Conservation (phyloP, 2,888 invertebrate species). For the Temnothorax rugatulus region DNA sequence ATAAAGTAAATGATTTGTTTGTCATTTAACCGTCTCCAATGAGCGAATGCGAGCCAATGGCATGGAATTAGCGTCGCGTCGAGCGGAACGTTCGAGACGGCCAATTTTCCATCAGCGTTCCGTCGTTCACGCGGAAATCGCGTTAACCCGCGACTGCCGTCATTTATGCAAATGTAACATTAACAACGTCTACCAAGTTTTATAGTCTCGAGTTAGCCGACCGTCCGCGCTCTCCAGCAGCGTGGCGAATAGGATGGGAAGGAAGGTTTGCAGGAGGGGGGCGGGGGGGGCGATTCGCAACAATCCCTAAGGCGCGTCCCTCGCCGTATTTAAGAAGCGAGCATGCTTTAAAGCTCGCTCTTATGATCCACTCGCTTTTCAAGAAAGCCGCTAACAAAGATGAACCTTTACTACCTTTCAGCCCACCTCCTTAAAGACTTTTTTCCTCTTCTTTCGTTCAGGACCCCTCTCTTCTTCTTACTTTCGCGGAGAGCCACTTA, state of each 20-base stretch:
- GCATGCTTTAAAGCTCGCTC: conserved; percentile 73
- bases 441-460: conserved; percentile 23
- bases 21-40: background rate
- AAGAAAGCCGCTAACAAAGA: conserved; percentile 74
- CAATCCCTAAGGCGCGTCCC: conserved; percentile 28
- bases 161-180: conserved; percentile 77
- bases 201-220: conserved; percentile 68
- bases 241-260: background rate
- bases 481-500: conserved; percentile 62
- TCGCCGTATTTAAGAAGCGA: conserved; percentile 73
- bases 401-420: conserved; percentile 72
- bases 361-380: conserved; percentile 73
- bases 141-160: conserved; percentile 67
- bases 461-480: conserved; percentile 30
- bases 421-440: conserved; percentile 32
- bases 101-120: conserved; percentile 44
- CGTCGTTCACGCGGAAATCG: conserved; percentile 70
- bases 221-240: conserved; percentile 57
- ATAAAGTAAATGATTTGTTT: background rate
- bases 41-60: background rate
- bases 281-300: conserved; percentile 31
- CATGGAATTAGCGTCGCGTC: background rate
- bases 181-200: conserved; percentile 78
- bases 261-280: background rate
- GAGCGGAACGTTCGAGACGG: conserved; percentile 14